Base-by-base conservation (phyloP, 2,113 vertebrate species). In the Scalopus aquaticus region DNA sequence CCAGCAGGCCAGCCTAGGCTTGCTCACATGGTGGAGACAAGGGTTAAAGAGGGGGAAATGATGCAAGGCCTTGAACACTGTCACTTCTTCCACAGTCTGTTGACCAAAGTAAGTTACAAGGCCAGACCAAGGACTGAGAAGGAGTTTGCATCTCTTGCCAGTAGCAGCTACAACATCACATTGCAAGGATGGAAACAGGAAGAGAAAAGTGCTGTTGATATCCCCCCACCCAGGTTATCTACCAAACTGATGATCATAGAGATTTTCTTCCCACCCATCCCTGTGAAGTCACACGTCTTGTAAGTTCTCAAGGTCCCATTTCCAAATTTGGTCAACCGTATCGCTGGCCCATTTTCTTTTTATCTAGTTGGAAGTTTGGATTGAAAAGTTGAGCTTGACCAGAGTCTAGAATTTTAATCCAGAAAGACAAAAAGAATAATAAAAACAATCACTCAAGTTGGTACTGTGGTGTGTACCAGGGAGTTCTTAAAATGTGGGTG, bases 331-430 rank as follows among this genome's bases (percentile, higher is more conserved):
- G 12, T 64, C 89, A 46, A 67, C 20, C 3, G 3, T 17, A 7
- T 76, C 46, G 26, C 11, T 79, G 35, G 32, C 49, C 80, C 11
- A 9, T 69, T 91, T 58, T 94, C 49, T 1, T 90, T 85, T 88
- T 46, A 70, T 72, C 65, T 26, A 44, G 6, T 65, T 65, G 35
- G 26, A 73, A 10, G 24, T 54, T 80, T 72, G 37, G 37, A 82
- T 39, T 64, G 46, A 35, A 74, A 87, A 90, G 15, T 44, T 92
- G 35, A 92, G 80, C 8, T 74, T 81, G 16, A 69, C 28, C 3
- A 84, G 37, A 92, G 35, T n/a, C 30, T 74, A 58, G 16, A 9
- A 85, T 93, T 91, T 94, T 91, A 93, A 69, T 73, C 7, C 35
- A 69, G 67, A 44, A 20, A 92, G n/a, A 88, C 17, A 20, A 70